Percentiles rank a stretch among this genome's conserved stretches.
Evolutionary conservation across 2,888 invertebrate genomes (phyloP).

Genomic region (Oscheius sp.): DNA sequence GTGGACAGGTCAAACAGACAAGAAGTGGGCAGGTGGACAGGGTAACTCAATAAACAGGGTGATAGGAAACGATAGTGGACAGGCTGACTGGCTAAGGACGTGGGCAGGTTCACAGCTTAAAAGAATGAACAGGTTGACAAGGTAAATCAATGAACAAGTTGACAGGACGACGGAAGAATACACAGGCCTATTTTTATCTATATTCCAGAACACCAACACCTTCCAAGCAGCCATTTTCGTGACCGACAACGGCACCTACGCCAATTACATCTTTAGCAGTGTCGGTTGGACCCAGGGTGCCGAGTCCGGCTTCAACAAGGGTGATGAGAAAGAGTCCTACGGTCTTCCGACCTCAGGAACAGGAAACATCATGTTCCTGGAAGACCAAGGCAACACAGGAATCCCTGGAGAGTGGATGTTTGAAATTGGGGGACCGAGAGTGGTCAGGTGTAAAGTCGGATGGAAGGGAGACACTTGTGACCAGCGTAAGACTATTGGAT

Average conservation of each 20-base stretch:
- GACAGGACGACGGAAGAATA: too few relatives aligned
- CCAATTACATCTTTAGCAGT: slow-evolving; percentile 73
- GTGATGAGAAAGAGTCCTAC: slow-evolving; percentile 63
- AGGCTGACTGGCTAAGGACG: too few relatives aligned
- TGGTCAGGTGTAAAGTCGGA: slow-evolving; percentile 72
- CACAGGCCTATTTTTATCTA: neutral
- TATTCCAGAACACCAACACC: slow-evolving; percentile 71
- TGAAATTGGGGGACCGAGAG: slow-evolving; percentile 59
- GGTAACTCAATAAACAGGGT: too few relatives aligned
- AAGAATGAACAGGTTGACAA: too few relatives aligned
- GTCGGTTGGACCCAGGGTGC: slow-evolving; percentile 74
- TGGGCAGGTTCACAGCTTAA: too few relatives aligned
- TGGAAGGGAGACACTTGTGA: slow-evolving; percentile 73
- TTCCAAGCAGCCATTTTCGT: slow-evolving; percentile 73
- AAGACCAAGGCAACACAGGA: slow-evolving; percentile 73
- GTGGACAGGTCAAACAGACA: too few relatives aligned
- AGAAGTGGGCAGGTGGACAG: too few relatives aligned
- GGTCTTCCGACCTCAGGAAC: slow-evolving; percentile 71
- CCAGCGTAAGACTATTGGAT: slow-evolving; percentile 56
- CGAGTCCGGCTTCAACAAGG: slow-evolving; percentile 73
- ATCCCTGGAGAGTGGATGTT: slow-evolving; percentile 74
- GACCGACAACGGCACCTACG: slow-evolving; percentile 71
- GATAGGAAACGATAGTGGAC: too few relatives aligned
- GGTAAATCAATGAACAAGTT: too few relatives aligned
- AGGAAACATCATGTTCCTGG: slow-evolving; percentile 72